These are phyloP conservation scores for Anolis carolinensis DNA, from an alignment of 2,113 vertebrate genomes.

Conservation along the genomic window DNA sequence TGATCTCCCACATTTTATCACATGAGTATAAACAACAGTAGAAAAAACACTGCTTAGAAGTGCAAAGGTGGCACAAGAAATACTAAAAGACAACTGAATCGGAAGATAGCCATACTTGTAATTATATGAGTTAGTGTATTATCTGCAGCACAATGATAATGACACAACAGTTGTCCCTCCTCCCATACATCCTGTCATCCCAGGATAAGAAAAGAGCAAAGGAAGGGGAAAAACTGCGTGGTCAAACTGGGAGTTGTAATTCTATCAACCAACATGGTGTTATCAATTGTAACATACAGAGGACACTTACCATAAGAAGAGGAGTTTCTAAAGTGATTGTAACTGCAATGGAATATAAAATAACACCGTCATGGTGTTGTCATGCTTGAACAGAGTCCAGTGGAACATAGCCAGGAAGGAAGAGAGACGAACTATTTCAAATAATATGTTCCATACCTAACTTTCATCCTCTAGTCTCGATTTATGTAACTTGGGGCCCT, in stretches of 20 bases:
- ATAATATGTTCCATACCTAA: not conserved
- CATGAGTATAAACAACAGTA: not conserved
- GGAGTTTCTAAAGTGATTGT: conserved; percentile 48
- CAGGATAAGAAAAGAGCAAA: not conserved
- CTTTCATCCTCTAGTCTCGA: not conserved
- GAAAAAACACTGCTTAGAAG: not conserved
- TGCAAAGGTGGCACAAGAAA: not conserved
- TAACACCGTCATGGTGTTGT: not conserved
- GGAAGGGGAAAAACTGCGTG: conserved; percentile 56
- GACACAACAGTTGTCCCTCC: conserved; percentile 42
- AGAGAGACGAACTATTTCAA: not conserved
- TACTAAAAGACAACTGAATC: not conserved
- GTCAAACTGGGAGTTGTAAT: conserved; percentile 43
- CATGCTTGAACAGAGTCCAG: too few relatives aligned
- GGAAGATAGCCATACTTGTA: not conserved
- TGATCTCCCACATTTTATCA: not conserved
- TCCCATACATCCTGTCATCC: conserved; percentile 31
- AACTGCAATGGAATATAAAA: conserved; percentile 35
- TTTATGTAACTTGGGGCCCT: too few relatives aligned
- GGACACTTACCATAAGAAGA: not conserved
- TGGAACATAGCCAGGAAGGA: too few relatives aligned
- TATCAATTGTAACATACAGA: conserved; percentile 50
- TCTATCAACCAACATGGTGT: conserved; percentile 27
- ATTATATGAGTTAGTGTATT: not conserved
- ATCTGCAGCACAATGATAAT: conserved; percentile 53